These are phyloP conservation scores for Misgurnus mizolepis DNA, from an alignment of 2,113 vertebrate species.

Conservation along the genomic window DNA sequence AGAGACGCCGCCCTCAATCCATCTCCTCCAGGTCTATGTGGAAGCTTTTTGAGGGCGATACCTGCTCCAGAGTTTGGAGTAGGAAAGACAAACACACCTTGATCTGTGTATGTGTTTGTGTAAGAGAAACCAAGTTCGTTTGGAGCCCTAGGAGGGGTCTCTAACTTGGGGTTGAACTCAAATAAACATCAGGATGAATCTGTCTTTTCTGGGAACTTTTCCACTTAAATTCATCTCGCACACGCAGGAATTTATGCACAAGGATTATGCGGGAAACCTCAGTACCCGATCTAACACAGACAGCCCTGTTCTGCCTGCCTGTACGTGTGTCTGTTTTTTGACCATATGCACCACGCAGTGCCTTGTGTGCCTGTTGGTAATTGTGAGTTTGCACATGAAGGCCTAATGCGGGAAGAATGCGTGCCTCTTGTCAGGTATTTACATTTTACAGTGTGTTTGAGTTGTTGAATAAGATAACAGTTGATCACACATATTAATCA, in stretches of 20 bases:
- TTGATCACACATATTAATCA: not conserved
- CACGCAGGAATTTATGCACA: constrained; percentile 64
- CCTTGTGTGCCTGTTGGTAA: constrained; percentile 3
- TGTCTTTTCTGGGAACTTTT: constrained; percentile 75
- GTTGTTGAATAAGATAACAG: too few relatives aligned
- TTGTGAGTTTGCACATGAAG: not conserved
- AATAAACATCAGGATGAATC: constrained; percentile 80
- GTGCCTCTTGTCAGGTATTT: not conserved
- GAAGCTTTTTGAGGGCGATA: constrained; percentile 55
- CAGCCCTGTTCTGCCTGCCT: constrained; percentile 68
- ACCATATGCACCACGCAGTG: constrained; percentile 11
- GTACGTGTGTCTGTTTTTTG: constrained; percentile 32
- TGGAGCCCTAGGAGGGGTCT: constrained; percentile 51
- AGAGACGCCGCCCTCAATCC: constrained; percentile 60
- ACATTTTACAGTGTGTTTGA: not conserved
- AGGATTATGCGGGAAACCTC: constrained; percentile 65
- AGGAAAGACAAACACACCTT: constrained; percentile 80
- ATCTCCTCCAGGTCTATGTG: constrained; percentile 23
- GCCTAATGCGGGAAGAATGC: not conserved
- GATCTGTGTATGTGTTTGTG: constrained; percentile 61
- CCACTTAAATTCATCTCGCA: constrained; percentile 73
- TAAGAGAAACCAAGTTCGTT: constrained; percentile 51
- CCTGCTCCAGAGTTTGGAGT: constrained; percentile 67
- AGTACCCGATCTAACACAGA: constrained; percentile 60
- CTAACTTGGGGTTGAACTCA: constrained; percentile 70